Percentiles rank a stretch among this genome's conserved stretches.
Conservation (phyloP, 2,797 vertebrate species). For the Sebastes steindachneri region DNA sequence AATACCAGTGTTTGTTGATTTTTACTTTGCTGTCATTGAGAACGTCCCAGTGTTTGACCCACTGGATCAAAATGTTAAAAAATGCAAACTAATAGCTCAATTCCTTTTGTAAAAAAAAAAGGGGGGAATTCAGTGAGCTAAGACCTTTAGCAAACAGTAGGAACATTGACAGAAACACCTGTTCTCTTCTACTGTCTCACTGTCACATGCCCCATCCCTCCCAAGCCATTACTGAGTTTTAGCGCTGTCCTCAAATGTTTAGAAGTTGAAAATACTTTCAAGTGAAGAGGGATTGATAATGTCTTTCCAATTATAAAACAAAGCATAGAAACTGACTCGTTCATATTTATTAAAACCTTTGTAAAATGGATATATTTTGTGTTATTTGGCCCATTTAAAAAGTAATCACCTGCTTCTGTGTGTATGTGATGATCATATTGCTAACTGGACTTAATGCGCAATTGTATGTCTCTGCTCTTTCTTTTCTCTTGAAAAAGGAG, state of each 20-base stretch:
- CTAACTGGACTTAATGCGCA: neutral
- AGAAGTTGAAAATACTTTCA: neutral
- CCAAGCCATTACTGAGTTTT: neutral
- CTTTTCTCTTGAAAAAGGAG: slow-evolving; percentile 61
- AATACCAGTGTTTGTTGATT: neutral
- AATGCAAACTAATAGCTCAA: neutral
- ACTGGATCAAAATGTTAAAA: neutral
- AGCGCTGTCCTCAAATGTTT: neutral
- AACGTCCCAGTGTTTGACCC: neutral
- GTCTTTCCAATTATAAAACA: neutral
- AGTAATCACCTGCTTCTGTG: neutral
- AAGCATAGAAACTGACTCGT: neutral
- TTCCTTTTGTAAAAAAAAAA: neutral
- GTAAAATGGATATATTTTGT: neutral
- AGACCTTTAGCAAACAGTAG: neutral
- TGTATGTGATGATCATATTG: neutral
- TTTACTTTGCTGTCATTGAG: neutral
- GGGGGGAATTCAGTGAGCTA: neutral
- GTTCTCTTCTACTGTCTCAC: neutral
- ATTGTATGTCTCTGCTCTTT: neutral
- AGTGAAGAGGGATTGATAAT: neutral
- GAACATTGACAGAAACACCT: neutral
- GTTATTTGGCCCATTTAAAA: neutral
- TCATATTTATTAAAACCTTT: neutral
- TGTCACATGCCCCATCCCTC: neutral